Conservation (phyloP, 2,888 invertebrate species). For the Ferdinandea cuprea region DNA sequence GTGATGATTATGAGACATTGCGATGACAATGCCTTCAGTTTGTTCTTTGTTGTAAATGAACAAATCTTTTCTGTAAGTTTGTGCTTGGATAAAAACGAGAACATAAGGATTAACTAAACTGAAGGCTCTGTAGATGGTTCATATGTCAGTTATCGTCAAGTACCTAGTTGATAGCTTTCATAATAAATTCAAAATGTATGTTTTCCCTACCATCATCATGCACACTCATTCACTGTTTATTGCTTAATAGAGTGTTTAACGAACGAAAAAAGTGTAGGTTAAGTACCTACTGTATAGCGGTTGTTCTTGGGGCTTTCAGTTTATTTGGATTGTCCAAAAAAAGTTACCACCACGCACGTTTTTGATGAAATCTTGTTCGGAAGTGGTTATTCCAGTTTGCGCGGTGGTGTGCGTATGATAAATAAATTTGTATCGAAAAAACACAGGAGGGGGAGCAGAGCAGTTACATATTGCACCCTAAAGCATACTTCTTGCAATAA, state of each 20-base stretch:
- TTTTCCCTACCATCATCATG: background rate
- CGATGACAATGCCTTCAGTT: slow-evolving; percentile 51
- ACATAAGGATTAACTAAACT: background rate
- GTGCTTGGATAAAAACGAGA: background rate
- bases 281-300: slow-evolving; percentile 14
- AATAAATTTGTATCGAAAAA: too few species aligned
- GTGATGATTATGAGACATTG: slow-evolving; percentile 53
- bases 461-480: too few species aligned
- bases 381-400: background rate
- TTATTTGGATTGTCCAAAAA: slow-evolving; percentile 7
- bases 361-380: background rate
- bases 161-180: slow-evolving; percentile 1
- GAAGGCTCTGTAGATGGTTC: background rate
- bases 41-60: slow-evolving; percentile 24
- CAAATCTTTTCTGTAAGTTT: slow-evolving; percentile 19
- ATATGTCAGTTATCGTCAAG: slow-evolving; percentile 2
- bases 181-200: slow-evolving; percentile 3
- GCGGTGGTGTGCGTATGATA: background rate
- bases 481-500: background rate
- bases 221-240: background rate
- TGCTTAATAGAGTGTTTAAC: slow-evolving; percentile 22
- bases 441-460: too few species aligned
- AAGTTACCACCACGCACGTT: slow-evolving; percentile 6
- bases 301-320: background rate
- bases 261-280: slow-evolving; percentile 14